Evolutionary conservation across 2,888 invertebrate species (phyloP).

Genomic region (Eupithecia subumbrata): DNA sequence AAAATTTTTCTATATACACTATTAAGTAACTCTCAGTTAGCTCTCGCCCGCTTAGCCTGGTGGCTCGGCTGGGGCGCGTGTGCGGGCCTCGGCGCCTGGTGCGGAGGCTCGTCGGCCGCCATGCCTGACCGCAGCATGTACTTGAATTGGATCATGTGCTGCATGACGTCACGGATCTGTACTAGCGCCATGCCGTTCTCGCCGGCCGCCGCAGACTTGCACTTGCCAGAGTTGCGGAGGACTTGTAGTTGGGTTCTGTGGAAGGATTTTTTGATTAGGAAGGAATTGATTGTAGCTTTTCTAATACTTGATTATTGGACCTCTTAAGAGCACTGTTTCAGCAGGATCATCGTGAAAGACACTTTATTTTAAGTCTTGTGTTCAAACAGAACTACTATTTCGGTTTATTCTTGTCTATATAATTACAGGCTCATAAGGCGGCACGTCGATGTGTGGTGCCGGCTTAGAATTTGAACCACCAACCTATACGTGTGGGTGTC

Average conservation of each 20-base stretch:
- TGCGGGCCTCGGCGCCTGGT: slow-evolving; percentile 51
- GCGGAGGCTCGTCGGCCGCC: slow-evolving; percentile 60
- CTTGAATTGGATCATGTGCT: slow-evolving; percentile 93
- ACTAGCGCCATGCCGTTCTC: slow-evolving; percentile 91
- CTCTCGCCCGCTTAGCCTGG: slow-evolving; percentile 67
- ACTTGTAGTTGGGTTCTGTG: slow-evolving; percentile 89
- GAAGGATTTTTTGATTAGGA: slow-evolving; percentile 1
- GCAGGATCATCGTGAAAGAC: not conserved
- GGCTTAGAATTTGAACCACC: too few species aligned
- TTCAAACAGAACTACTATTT: not conserved
- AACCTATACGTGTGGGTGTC: too few species aligned
- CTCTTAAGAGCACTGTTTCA: not conserved
- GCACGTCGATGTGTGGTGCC: too few species aligned
- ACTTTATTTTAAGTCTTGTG: not conserved
- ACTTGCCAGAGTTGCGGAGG: slow-evolving; percentile 90
- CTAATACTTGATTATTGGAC: not conserved
- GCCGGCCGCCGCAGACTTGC: slow-evolving; percentile 85
- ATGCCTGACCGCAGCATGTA: slow-evolving; percentile 88
- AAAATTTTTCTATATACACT: not conserved
- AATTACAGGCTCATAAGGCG: too few species aligned
- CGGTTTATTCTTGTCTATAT: too few species aligned
- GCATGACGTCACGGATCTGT: slow-evolving; percentile 92
- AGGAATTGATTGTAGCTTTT: not conserved
- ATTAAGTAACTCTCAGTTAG: slow-evolving; percentile 58
- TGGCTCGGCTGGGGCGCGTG: slow-evolving; percentile 50